Evolutionary conservation across 2,797 vertebrate genomes (phyloP).

Genomic region (Euthynnus affinis): DNA sequence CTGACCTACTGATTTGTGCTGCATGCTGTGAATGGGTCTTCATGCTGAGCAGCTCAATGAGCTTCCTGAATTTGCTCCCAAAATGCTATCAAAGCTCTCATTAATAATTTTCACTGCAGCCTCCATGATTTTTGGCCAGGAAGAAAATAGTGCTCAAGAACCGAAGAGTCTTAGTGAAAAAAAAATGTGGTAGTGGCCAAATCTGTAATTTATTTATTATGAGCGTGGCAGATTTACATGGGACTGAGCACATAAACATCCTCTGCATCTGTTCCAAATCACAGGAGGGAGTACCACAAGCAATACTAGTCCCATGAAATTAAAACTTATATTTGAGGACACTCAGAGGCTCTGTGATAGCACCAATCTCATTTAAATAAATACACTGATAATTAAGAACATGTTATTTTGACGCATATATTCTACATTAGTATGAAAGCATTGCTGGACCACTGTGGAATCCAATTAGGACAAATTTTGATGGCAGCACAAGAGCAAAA

Average conservation of each 20-base stretch:
- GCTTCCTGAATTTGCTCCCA: constrained; percentile 3
- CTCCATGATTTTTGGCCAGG: neutral
- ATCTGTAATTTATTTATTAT: neutral
- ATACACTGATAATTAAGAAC: neutral
- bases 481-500: constrained; percentile 1
- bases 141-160: constrained; percentile 3
- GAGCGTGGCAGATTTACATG: neutral
- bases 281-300: neutral
- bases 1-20: constrained; percentile 16
- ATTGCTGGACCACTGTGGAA: constrained; percentile 16
- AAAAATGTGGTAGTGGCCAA: neutral
- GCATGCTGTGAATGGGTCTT: neutral
- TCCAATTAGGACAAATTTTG: constrained; percentile 2
- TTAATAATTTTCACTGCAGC: constrained; percentile 14
- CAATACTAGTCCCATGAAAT: neutral
- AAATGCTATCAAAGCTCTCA: constrained; percentile 33
- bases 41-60: constrained; percentile 13
- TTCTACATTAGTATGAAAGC: neutral
- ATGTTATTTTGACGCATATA: neutral
- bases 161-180: neutral
- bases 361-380: neutral
- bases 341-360: neutral
- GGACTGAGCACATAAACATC: neutral
- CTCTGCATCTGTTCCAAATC: neutral
- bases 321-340: neutral